A percentile compares a stretch with the other conserved stretches of the same genome.
phyloP scores from a whole-genome alignment of 2,888 invertebrate genomes.

The Agonopterix arenella region DNA sequence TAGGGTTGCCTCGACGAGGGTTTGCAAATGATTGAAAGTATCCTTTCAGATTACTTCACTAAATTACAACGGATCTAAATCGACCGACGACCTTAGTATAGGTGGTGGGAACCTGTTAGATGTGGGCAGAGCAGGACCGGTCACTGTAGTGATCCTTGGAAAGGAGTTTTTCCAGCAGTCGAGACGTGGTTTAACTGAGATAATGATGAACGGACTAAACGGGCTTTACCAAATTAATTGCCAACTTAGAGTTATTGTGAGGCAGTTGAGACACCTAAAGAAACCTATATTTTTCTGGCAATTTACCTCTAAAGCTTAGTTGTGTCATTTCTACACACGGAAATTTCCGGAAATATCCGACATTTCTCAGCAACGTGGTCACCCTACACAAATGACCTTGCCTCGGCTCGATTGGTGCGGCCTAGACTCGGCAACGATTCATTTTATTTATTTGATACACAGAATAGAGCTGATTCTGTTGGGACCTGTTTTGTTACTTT shows the following conservation, averaged over 20 bases:
- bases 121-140: not conserved
- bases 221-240: not conserved
- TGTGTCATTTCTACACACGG: not conserved
- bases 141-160: not conserved
- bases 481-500: not conserved
- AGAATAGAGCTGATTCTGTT: constrained; percentile 1
- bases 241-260: no score
- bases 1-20: no score
- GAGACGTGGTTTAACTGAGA: not conserved
- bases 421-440: constrained; percentile 31
- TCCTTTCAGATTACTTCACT: no score
- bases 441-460: constrained; percentile 33
- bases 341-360: no score
- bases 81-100: not conserved
- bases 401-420: constrained; percentile 21
- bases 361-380: constrained; percentile 13
- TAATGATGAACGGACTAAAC: not conserved
- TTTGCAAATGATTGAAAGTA: no score
- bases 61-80: no score
- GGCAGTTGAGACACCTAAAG: no score
- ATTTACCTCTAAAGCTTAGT: not conserved
- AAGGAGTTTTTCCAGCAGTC: not conserved
- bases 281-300: no score
- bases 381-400: constrained; percentile 32
- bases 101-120: not conserved